These are phyloP conservation scores for Vultur gryphus DNA, from an alignment of 2,797 vertebrate genomes.

Conservation along the genomic window DNA sequence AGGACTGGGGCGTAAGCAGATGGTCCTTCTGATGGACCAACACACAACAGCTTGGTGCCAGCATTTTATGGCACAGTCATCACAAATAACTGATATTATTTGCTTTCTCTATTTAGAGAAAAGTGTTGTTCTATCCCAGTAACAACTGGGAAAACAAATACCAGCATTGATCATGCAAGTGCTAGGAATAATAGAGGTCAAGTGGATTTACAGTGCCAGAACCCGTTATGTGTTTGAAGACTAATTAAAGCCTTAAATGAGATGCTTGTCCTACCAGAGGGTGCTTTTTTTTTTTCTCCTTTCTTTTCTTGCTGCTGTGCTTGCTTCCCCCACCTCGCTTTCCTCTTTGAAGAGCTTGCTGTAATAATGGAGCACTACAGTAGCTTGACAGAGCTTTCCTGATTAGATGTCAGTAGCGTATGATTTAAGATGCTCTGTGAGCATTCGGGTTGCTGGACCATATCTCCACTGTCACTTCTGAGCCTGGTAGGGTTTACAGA, in stretches of 20 bases:
- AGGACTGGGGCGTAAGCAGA: background rate
- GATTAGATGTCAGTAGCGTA: background rate
- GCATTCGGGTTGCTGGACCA: background rate
- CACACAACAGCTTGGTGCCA: background rate
- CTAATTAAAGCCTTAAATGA: conserved; percentile 60
- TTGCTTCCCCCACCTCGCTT: background rate
- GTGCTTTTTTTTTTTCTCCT: background rate
- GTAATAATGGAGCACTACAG: background rate
- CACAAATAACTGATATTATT: background rate
- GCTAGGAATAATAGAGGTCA: conserved; percentile 58
- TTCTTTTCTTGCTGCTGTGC: background rate
- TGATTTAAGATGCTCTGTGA: background rate
- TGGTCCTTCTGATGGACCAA: background rate
- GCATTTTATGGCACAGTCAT: background rate
- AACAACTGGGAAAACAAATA: conserved; percentile 44
- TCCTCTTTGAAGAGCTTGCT: background rate
- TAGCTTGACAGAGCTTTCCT: background rate
- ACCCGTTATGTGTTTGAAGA: conserved; percentile 55
- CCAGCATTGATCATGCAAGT: conserved; percentile 27
- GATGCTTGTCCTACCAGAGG: conserved; percentile 42
- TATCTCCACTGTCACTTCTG: background rate
- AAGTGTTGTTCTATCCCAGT: conserved; percentile 12
- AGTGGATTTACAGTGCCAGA: conserved; percentile 56
- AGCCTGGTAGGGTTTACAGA: background rate
- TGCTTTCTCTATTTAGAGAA: background rate